Evolutionary conservation across 92 coral and sea anemone genomes (phyloP).

Genomic region (Pocillopora grandis): DNA sequence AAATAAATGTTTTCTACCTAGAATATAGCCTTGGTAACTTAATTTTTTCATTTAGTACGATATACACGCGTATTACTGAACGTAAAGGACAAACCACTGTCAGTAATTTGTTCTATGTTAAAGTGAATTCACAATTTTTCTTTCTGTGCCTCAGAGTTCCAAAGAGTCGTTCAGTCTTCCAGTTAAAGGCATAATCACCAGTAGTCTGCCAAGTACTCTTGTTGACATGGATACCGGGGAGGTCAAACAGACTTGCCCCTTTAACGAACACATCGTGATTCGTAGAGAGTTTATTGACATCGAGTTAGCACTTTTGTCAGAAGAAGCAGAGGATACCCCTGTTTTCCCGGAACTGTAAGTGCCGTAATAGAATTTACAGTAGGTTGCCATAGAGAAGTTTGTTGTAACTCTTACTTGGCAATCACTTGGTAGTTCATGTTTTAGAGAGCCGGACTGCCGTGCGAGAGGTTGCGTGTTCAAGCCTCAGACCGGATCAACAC

Average conservation of each 20-base stretch:
- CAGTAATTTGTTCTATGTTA: no score
- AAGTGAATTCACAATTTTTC: not conserved
- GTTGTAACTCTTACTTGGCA: no score
- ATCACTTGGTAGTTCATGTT: no score
- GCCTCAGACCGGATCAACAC: no score
- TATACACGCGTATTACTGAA: no score
- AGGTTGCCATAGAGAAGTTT: no score
- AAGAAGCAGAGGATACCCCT: slow-evolving; percentile 82
- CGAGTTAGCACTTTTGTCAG: slow-evolving; percentile 85
- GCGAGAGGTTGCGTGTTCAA: no score
- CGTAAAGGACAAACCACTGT: no score
- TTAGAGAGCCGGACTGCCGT: no score
- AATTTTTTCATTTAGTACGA: no score
- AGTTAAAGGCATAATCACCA: slow-evolving; percentile 85
- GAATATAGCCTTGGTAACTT: no score
- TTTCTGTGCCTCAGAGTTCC: slow-evolving; percentile 45
- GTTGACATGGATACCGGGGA: slow-evolving; percentile 83
- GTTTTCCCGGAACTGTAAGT: slow-evolving; percentile 63
- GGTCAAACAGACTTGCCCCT: slow-evolving; percentile 83
- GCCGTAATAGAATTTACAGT: not conserved
- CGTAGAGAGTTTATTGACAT: slow-evolving; percentile 90
- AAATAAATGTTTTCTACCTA: no score
- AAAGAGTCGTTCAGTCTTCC: slow-evolving; percentile 69
- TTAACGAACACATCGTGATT: slow-evolving; percentile 78
- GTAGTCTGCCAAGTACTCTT: slow-evolving; percentile 86